These are phyloP conservation scores for Lamellibrachia satsuma DNA, from an alignment of 2,888 invertebrate genomes.

Conservation along the genomic window DNA sequence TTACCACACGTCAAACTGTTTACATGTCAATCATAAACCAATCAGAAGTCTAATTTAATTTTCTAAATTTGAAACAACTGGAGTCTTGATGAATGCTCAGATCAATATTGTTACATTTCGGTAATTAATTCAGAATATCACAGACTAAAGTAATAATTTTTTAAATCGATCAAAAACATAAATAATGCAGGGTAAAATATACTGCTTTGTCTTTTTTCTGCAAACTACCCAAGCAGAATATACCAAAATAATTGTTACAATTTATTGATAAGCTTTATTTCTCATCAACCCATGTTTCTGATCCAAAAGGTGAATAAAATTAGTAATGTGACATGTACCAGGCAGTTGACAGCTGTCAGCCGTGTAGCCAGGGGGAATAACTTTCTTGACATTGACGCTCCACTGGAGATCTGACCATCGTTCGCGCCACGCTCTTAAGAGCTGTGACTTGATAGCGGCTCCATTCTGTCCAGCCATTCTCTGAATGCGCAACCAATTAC, in stretches of 20 bases:
- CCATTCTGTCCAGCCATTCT: neutral
- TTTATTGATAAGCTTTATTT: neutral
- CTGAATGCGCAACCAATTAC: conserved; percentile 13
- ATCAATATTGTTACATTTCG: neutral
- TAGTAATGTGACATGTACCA: neutral
- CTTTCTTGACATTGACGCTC: conserved; percentile 92
- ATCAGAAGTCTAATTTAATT: neutral
- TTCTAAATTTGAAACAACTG: neutral
- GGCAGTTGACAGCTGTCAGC: neutral
- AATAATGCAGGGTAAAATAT: neutral
- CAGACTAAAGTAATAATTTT: neutral
- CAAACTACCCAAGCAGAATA: neutral
- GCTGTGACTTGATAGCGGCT: conserved; percentile 69
- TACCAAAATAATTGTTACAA: neutral
- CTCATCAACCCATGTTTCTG: neutral
- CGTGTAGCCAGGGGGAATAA: neutral
- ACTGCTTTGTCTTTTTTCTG: neutral
- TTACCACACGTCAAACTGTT: neutral
- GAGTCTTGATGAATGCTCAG: neutral
- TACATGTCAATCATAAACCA: neutral
- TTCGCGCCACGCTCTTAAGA: conserved; percentile 91
- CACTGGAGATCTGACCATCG: conserved; percentile 95
- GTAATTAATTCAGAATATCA: neutral
- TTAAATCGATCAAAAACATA: neutral
- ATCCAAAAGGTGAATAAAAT: neutral